Percentiles rank a stretch among this genome's conserved stretches.
phyloP scores from a whole-genome alignment of 2,797 vertebrate species.

The Serranus cabrilla region DNA sequence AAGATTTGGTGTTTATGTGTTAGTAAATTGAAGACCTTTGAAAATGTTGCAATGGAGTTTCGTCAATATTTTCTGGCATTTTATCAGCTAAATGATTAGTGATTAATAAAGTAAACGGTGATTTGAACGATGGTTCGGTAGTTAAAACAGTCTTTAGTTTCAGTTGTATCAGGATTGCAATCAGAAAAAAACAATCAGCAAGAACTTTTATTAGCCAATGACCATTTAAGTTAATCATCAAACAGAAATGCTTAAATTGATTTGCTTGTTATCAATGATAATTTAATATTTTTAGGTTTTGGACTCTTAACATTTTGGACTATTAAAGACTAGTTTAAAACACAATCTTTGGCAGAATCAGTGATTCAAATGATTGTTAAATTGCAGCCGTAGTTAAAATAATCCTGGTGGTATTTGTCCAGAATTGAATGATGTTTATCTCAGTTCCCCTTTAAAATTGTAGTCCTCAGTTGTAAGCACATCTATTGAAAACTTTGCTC shows the following conservation, averaged over 20 bases:
- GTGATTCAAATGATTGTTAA: background rate
- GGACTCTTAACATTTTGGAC: too few relatives aligned
- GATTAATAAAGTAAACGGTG: background rate
- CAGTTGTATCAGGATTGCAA: background rate
- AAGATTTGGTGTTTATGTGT: background rate
- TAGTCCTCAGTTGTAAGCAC: slow-evolving; percentile 14
- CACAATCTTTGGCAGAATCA: too few relatives aligned
- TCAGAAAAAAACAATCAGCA: background rate
- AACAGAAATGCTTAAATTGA: background rate
- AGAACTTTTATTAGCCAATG: background rate
- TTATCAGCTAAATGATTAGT: background rate
- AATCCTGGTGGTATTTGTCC: background rate
- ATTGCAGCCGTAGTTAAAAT: background rate
- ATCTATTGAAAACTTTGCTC: slow-evolving; percentile 57
- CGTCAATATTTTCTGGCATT: background rate
- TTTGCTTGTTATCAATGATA: too few relatives aligned
- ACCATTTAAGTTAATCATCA: background rate
- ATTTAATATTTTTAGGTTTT: too few relatives aligned
- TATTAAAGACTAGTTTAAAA: too few relatives aligned
- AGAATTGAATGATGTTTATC: slow-evolving; percentile 15
- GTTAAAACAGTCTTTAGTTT: background rate
- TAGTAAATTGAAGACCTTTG: background rate
- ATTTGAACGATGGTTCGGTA: background rate
- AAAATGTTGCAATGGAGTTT: background rate
- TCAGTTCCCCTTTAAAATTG: slow-evolving; percentile 10